A percentile compares a stretch with the other conserved stretches of the same genome.
Evolutionary conservation across 1,140 invertebrate genomes (phyloP).

Genomic region (Trachymyrmex septentrionalis): DNA sequence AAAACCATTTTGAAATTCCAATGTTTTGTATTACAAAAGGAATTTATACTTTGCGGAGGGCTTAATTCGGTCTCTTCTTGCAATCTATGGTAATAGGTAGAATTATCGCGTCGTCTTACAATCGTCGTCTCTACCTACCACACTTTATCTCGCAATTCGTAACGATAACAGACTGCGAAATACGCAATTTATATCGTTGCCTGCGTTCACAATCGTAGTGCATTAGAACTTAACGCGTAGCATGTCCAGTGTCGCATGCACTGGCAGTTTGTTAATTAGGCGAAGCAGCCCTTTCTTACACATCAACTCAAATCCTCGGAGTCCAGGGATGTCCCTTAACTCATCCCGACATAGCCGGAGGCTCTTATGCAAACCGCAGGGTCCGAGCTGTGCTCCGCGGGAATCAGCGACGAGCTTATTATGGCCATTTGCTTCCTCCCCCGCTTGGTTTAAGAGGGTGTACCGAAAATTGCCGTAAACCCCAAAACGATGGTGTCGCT

Average conservation of each 20-base stretch:
- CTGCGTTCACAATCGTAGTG: not conserved
- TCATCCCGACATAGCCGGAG: conserved; percentile 56
- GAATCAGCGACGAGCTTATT: conserved; percentile 68
- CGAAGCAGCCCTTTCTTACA: conserved; percentile 67
- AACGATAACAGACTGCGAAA: not conserved
- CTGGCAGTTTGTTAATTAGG: conserved; percentile 71
- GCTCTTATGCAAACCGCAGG: conserved; percentile 74
- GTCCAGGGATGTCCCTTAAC: conserved; percentile 69
- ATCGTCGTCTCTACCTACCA: not conserved
- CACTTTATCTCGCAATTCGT: not conserved
- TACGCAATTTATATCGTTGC: conserved; percentile 27
- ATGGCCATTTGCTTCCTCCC: conserved; percentile 70
- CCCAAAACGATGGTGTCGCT: conserved; percentile 67
- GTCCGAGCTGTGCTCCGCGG: conserved; percentile 51
- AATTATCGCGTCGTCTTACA: conserved; percentile 22
- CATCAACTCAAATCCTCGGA: conserved; percentile 65
- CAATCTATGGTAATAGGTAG: not conserved
- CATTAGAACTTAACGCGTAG: conserved; percentile 41
- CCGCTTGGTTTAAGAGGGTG: conserved; percentile 55
- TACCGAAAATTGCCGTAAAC: conserved; percentile 74
- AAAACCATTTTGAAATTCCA: conserved; percentile 6
- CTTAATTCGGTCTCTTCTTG: not conserved
- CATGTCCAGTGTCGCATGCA: conserved; percentile 21
- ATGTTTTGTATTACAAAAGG: not conserved
- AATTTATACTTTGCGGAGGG: not conserved